These are phyloP conservation scores for Lamprotornis superbus DNA, from an alignment of 2,113 vertebrate genomes.

Conservation along the genomic window DNA sequence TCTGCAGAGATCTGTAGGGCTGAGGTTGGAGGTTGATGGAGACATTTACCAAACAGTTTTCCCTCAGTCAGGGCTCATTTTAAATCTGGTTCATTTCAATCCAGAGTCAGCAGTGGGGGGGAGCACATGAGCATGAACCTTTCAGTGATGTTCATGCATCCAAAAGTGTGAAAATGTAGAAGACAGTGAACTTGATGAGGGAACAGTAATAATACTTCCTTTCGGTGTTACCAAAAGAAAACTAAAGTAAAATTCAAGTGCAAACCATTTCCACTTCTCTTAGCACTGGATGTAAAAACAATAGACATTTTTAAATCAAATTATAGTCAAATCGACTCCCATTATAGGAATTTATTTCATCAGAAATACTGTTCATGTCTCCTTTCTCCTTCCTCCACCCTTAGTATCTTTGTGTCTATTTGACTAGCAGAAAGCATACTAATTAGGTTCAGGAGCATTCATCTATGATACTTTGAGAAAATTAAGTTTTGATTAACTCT, in stretches of 20 bases:
- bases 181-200: neutral
- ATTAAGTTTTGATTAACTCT: slow-evolving; percentile 43
- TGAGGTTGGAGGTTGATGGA: neutral
- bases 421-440: neutral
- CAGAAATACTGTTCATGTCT: neutral
- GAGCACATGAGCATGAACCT: neutral
- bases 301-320: neutral
- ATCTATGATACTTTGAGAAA: slow-evolving; percentile 9
- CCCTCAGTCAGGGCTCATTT: neutral
- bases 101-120: neutral
- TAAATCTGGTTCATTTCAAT: neutral
- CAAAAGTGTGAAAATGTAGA: neutral
- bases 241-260: neutral
- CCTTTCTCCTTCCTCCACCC: neutral
- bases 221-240: neutral
- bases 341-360: neutral
- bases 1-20: neutral
- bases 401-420: neutral
- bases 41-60: neutral
- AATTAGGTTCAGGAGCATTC: slow-evolving; percentile 28
- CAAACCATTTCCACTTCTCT: neutral
- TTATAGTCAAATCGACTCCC: neutral
- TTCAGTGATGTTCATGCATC: neutral
- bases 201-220: neutral
- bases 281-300: neutral